phyloP scores from a whole-genome alignment of 2,888 invertebrate genomes.

The Drosophila atroscutellata region DNA sequence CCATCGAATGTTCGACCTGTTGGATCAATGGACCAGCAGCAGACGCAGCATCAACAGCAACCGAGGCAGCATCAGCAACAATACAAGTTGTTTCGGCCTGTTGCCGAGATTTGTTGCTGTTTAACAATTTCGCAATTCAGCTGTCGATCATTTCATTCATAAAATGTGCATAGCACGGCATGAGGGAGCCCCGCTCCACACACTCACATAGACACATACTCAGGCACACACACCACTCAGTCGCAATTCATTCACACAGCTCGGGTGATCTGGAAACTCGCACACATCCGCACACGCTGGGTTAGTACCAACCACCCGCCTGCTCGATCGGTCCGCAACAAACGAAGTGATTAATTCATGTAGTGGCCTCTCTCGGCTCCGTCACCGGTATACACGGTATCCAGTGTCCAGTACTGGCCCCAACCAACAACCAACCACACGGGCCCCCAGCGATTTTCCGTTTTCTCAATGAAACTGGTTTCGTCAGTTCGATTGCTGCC shows the following conservation, averaged over 20 bases:
- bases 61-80: slow-evolving; percentile 10
- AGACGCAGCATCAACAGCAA: slow-evolving; percentile 7
- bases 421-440: slow-evolving; percentile 21
- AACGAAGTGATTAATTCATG: slow-evolving; percentile 81
- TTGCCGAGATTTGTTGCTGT: slow-evolving; percentile 62
- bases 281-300: slow-evolving; percentile 75
- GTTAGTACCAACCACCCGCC: slow-evolving; percentile 71
- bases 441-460: slow-evolving; percentile 70
- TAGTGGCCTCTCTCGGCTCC: slow-evolving; percentile 39
- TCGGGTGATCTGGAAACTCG: slow-evolving; percentile 73
- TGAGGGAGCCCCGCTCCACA: slow-evolving; percentile 39
- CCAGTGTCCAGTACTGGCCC: slow-evolving; percentile 22
- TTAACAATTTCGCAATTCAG: slow-evolving; percentile 82
- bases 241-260: slow-evolving; percentile 64
- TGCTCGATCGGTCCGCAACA: slow-evolving; percentile 71
- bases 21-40: slow-evolving; percentile 68
- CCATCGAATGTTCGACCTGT: slow-evolving; percentile 64
- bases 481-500: slow-evolving; percentile 69
- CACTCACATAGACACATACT: slow-evolving; percentile 19
- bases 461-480: slow-evolving; percentile 84
- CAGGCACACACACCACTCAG: slow-evolving; percentile 24
- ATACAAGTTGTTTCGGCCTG: slow-evolving; percentile 29
- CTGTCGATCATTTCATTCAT: slow-evolving; percentile 83
- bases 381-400: slow-evolving; percentile 6
- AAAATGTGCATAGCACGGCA: slow-evolving; percentile 67